Conservation (phyloP, 2,113 vertebrate species). For the Chelonoidis abingdonii region DNA sequence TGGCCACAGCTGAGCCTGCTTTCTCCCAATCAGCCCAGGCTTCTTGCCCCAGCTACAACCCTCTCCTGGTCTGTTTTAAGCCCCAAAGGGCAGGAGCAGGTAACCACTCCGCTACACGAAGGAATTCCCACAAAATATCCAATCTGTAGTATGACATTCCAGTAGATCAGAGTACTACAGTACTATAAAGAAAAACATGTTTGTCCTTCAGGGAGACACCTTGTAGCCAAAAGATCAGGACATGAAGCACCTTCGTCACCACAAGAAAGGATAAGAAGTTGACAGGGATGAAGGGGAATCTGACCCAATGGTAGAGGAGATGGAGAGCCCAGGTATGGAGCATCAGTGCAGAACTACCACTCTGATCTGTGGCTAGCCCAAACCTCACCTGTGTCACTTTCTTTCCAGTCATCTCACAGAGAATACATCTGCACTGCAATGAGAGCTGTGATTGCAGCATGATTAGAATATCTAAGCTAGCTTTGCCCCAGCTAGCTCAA, state of each 20-base stretch:
- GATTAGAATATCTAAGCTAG: not conserved
- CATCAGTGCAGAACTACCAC: not conserved
- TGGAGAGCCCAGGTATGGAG: not conserved
- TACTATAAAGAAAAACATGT: not conserved
- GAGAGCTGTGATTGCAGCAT: not conserved
- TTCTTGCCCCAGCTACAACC: too few relatives aligned
- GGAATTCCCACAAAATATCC: not conserved
- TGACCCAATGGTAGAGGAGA: not conserved
- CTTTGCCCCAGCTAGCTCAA: not conserved
- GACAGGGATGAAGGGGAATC: not conserved
- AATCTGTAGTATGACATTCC: accelerated
- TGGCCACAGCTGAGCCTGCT: too few relatives aligned
- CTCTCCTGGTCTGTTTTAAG: too few relatives aligned
- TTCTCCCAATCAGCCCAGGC: too few relatives aligned
- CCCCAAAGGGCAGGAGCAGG: too few relatives aligned
- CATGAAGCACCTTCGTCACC: not conserved
- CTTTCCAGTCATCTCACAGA: not conserved
- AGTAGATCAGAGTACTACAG: not conserved
- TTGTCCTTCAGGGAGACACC: not conserved
- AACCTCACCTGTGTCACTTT: not conserved
- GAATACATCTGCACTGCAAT: not conserved
- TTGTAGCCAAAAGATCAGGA: not conserved
- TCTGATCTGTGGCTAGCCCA: not conserved
- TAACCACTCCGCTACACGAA: too few relatives aligned
- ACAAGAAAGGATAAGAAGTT: not conserved